A percentile compares a stretch with the other conserved stretches of the same genome.
Conservation (phyloP, 1,140 invertebrate species). For the Drosophila obscura region DNA sequence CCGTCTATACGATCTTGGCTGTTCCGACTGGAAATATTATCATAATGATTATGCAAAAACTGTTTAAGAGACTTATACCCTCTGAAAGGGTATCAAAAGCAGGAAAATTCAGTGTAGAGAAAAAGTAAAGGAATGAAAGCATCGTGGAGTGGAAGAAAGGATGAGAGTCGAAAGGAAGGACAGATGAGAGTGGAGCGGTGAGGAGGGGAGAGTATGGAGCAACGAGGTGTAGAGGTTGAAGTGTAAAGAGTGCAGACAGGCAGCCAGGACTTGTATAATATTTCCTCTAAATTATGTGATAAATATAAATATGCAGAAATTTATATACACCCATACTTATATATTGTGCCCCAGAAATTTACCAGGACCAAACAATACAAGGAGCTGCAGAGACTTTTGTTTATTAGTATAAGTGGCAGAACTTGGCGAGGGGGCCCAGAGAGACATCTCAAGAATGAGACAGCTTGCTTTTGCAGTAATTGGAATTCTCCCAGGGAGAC, state of each 20-base stretch:
- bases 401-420: conserved; percentile 52
- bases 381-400: conserved; percentile 34
- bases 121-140: too few species aligned
- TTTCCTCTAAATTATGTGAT: conserved; percentile 79
- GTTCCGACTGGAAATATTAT: too few species aligned
- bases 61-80: too few species aligned
- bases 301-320: conserved; percentile 70
- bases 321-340: conserved; percentile 17
- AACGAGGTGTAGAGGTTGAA: conserved; percentile 2
- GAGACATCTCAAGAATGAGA: conserved; percentile 6
- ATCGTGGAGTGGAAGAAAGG: too few species aligned
- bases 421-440: conserved; percentile 13
- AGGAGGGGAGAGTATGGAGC: background rate
- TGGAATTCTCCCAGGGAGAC: conserved; percentile 54
- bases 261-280: conserved; percentile 61
- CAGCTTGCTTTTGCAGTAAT: conserved; percentile 55
- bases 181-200: background rate
- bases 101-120: too few species aligned
- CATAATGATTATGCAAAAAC: too few species aligned
- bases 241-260: conserved; percentile 41
- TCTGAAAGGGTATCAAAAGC: too few species aligned
- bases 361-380: conserved; percentile 35
- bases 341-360: conserved; percentile 23
- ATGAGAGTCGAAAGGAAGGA: too few species aligned
- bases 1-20: too few species aligned